These are phyloP conservation scores for Ceriagrion tenellum DNA, from an alignment of 2,888 invertebrate genomes.

Conservation along the genomic window DNA sequence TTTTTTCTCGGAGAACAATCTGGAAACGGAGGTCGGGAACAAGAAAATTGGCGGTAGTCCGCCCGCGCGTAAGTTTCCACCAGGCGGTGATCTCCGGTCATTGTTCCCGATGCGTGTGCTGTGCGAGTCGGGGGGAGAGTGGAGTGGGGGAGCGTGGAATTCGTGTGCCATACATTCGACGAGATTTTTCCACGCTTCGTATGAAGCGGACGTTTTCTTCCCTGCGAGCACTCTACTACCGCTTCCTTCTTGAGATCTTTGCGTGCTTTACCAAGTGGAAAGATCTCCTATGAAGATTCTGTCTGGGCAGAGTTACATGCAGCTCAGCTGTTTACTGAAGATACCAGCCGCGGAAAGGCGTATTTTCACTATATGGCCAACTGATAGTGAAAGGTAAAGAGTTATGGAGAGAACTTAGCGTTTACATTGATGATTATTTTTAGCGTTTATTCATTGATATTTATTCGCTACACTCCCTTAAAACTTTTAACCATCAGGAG, in stretches of 20 bases:
- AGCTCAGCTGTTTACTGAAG: no score
- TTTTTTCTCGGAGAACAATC: background rate
- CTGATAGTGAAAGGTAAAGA: no score
- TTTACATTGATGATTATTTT: no score
- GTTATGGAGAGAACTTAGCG: no score
- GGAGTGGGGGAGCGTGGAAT: background rate
- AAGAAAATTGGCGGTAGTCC: constrained; percentile 6
- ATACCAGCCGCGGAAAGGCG: no score
- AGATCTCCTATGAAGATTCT: background rate
- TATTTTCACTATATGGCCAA: no score
- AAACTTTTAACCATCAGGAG: no score
- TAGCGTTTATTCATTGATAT: no score
- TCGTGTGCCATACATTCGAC: background rate
- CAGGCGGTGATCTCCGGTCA: constrained; percentile 6
- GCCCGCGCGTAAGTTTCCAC: no score
- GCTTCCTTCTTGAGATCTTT: background rate
- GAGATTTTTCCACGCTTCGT: background rate
- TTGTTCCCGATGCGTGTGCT: background rate
- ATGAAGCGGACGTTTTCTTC: background rate
- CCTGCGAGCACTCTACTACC: background rate
- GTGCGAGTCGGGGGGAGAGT: background rate
- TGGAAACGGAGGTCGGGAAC: background rate
- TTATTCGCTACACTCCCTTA: no score
- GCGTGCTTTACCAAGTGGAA: background rate
- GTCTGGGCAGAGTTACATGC: no score